Evolutionary conservation across 2,113 vertebrate species (phyloP), one percentile per base, ranked within the genome.

Genomic region (Podarcis cretensis): DNA sequence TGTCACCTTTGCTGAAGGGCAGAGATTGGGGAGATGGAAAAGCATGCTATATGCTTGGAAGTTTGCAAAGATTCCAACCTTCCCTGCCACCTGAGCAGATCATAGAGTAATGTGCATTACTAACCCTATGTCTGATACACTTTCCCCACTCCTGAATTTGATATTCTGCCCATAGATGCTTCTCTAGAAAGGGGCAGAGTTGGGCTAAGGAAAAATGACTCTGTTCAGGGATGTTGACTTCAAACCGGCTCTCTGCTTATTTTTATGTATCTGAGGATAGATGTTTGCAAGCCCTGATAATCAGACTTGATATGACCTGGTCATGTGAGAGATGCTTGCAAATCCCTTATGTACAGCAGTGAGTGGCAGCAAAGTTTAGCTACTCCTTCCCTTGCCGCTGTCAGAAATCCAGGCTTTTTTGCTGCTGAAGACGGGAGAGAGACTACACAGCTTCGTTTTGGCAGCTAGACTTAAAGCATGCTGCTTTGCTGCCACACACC

Each of bases 391-490:
- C 16, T 63, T 20, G 18, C 65, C 54, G 16, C 40, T 69, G 43
- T 48, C 30, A 21, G 82, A 83, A 83, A 71, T n/a, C 81, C 63
- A 30, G 57, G 20, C 59, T 86, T n/a, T 4, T 87, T 88, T 20
- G 2, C 71, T 81, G 57, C 2, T 90, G 88, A 93, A 87, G 86
- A 74, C 68, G 81, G 25, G 43, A 48, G 48, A 48, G 48, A 20
- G 40, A 83, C 54, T 82, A 80, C 93, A 82, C 90, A 91, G 87
- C 89, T 87, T 63, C 20, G 43, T 79, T 68, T 75, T 27, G 35
- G 59, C 10, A 82, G 23, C 63, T 27, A 66, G 81, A 9, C 59
- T 25, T 6, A 8, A 37, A 37, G 14, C 32, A 32, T 27, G 27
- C 54, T 69, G 2, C 30, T 23, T 73, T 76, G 25, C 35, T 37